A percentile compares a stretch with the other conserved stretches of the same genome.
phyloP scores from a whole-genome alignment of 2,797 vertebrate species.

The Lepilemur ruficaudatus region DNA sequence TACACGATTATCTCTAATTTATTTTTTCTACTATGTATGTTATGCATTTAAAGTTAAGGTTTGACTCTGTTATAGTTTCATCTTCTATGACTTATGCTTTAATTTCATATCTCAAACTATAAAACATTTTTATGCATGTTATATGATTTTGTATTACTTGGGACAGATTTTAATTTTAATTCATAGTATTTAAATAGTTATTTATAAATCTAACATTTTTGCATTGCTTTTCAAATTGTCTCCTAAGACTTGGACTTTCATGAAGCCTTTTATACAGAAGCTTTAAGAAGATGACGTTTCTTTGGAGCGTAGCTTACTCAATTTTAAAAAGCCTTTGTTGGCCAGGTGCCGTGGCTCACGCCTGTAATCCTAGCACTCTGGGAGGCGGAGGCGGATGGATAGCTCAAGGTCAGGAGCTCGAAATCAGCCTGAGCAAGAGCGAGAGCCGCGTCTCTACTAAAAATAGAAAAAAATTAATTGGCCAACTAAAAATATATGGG shows the following conservation, averaged over 20 bases:
- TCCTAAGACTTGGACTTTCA: slow-evolving; percentile 2
- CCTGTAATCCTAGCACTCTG: too few relatives aligned
- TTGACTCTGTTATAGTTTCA: not conserved
- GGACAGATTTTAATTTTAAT: slow-evolving; percentile 39
- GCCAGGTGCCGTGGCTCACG: too few relatives aligned
- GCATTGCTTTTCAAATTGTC: slow-evolving; percentile 49
- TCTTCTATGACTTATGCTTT: not conserved
- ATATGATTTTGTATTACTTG: not conserved
- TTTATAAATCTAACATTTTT: slow-evolving; percentile 51
- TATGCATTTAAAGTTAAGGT: not conserved
- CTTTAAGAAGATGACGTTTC: slow-evolving; percentile 25
- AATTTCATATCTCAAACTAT: slow-evolving; percentile 39
- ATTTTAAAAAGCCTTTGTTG: slow-evolving; percentile 10
- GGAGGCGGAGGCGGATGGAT: too few relatives aligned
- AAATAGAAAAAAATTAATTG: too few relatives aligned
- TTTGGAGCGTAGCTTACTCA: not conserved
- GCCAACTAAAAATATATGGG: too few relatives aligned
- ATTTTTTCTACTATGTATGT: not conserved
- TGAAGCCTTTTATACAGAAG: slow-evolving; percentile 10
- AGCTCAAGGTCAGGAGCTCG: too few relatives aligned
- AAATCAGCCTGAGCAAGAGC: too few relatives aligned
- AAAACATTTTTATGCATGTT: not conserved
- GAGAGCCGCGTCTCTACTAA: too few relatives aligned
- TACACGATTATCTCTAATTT: not conserved
- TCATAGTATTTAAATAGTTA: slow-evolving; percentile 33